Conservation (phyloP, 2,797 vertebrate species). For the Pseudochromis fuscus region DNA sequence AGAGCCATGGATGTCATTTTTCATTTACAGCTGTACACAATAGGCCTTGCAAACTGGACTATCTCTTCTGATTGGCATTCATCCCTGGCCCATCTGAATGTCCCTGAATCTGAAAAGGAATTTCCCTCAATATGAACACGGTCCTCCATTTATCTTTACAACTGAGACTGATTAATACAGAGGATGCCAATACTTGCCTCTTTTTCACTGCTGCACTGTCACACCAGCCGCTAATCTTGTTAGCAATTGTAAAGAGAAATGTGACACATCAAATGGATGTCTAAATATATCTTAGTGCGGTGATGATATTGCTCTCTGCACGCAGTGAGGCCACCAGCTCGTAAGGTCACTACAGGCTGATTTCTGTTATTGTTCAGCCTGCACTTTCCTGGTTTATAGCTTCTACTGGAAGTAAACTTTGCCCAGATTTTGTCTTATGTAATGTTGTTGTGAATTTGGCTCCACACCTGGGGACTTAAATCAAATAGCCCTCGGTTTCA, state of each 20-base stretch:
- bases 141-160: conserved; percentile 40
- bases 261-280: conserved; percentile 34
- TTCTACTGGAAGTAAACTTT: conserved; percentile 46
- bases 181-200: conserved; percentile 27
- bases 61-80: conserved; percentile 38
- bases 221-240: conserved; percentile 27
- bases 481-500: conserved; percentile 61
- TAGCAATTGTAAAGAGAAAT: conserved; percentile 53
- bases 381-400: conserved; percentile 25
- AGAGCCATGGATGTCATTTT: conserved; percentile 47
- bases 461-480: conserved; percentile 51
- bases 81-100: conserved; percentile 50
- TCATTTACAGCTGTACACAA: conserved; percentile 63
- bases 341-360: conserved; percentile 19
- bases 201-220: neutral
- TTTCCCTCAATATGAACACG: conserved; percentile 29
- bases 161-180: conserved; percentile 31
- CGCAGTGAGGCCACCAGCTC: conserved; percentile 19
- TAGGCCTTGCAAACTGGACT: conserved; percentile 28
- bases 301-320: conserved; percentile 36
- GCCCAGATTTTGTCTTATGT: conserved; percentile 65
- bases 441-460: conserved; percentile 69
- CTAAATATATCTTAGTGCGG: conserved; percentile 38
- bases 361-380: conserved; percentile 27
- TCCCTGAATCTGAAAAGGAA: conserved; percentile 25